Conservation (phyloP, 2,888 invertebrate genomes). For the Pseudococcus viburni region DNA sequence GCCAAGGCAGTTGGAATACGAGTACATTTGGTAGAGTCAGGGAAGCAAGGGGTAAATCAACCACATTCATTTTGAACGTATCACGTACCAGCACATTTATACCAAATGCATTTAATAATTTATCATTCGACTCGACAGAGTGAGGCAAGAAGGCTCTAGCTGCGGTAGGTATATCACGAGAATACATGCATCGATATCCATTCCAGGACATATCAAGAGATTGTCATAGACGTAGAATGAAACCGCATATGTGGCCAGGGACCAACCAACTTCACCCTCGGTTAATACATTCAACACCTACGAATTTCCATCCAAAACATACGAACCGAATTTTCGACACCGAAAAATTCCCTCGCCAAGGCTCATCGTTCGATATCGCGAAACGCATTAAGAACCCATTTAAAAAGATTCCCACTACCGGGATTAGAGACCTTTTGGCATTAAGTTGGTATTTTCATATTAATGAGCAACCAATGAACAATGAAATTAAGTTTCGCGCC, state of each 20-base stretch:
- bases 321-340: too few relatives aligned
- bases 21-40: neutral
- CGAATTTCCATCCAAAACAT: too few relatives aligned
- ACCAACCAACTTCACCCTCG: too few relatives aligned
- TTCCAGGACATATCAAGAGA: too few relatives aligned
- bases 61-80: slow-evolving; percentile 40
- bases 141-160: too few relatives aligned
- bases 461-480: slow-evolving; percentile 49
- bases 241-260: too few relatives aligned
- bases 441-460: slow-evolving; percentile 45
- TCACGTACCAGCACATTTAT: slow-evolving; percentile 15
- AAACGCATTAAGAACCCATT: slow-evolving; percentile 19
- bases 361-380: neutral
- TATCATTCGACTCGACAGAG: neutral
- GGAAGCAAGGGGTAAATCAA: neutral
- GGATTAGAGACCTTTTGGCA: slow-evolving; percentile 39
- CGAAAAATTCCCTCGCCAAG: neutral
- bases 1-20: neutral
- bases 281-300: too few relatives aligned
- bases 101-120: slow-evolving; percentile 45
- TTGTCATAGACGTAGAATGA: too few relatives aligned
- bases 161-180: too few relatives aligned
- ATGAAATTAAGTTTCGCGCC: slow-evolving; percentile 24
- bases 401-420: slow-evolving; percentile 25
- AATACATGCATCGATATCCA: too few relatives aligned